Percentiles rank a stretch among this genome's conserved stretches.
Conservation (phyloP, 2,888 invertebrate species). For the Oxytorus armatus region DNA sequence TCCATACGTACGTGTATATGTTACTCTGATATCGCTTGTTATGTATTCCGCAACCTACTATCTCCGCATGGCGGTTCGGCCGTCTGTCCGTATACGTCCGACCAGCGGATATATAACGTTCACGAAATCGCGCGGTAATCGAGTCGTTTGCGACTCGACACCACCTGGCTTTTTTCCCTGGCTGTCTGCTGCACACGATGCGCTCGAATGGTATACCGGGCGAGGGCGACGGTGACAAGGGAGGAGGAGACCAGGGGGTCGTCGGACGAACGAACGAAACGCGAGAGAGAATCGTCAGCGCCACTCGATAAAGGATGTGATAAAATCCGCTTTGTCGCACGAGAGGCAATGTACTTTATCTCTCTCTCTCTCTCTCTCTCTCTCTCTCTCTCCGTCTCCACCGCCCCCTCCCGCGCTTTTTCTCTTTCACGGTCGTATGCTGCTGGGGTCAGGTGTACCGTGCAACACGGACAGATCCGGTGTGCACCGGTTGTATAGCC, state of each 20-base stretch:
- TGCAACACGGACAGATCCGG: constrained; percentile 57
- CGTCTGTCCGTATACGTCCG: constrained; percentile 42
- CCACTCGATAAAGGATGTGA: constrained; percentile 67
- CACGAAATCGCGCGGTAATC: constrained; percentile 65
- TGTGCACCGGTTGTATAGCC: constrained; percentile 17
- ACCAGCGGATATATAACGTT: constrained; percentile 56
- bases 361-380: neutral
- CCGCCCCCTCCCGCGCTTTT: neutral
- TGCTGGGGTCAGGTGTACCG: constrained; percentile 60
- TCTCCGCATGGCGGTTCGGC: constrained; percentile 24
- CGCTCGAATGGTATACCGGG: constrained; percentile 6
- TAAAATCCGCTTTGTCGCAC: constrained; percentile 67
- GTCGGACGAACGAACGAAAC: constrained; percentile 46
- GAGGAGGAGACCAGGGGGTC: constrained; percentile 25
- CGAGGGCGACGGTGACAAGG: neutral
- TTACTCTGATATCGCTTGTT: constrained; percentile 6
- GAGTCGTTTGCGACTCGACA: constrained; percentile 68
- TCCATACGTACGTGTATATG: neutral
- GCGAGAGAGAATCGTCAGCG: constrained; percentile 65
- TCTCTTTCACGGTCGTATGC: constrained; percentile 4
- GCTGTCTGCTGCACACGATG: constrained; percentile 61
- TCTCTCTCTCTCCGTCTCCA: constrained; percentile 2
- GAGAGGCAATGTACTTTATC: constrained; percentile 53
- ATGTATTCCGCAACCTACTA: constrained; percentile 26
- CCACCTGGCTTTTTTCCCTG: constrained; percentile 68